Evolutionary conservation across 2,888 invertebrate genomes (phyloP).

Genomic region (Cryptocheilus praepositus): DNA sequence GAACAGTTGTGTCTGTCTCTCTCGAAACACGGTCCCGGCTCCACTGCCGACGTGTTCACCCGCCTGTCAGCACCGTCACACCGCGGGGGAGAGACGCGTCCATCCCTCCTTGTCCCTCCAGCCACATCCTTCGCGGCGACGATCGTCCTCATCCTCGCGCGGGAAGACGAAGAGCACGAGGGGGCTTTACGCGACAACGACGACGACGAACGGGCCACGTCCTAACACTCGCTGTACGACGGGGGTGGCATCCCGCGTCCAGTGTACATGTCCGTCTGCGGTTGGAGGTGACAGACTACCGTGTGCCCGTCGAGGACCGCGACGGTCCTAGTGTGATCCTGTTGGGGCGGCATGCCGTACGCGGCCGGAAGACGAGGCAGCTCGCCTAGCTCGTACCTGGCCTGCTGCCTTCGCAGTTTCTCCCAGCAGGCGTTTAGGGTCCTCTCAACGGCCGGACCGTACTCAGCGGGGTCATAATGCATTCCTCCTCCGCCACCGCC

Average conservation of each 20-base stretch:
- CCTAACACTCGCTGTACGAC: constrained; percentile 80
- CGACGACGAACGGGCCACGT: constrained; percentile 8
- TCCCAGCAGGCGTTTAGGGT: constrained; percentile 69
- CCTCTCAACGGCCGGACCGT: constrained; percentile 65
- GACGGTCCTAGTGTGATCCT: constrained; percentile 76
- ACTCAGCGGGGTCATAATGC: constrained; percentile 65
- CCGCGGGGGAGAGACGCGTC: neutral
- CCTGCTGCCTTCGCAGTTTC: constrained; percentile 67
- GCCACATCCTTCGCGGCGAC: neutral
- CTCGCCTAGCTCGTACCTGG: constrained; percentile 70
- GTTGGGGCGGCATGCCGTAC: constrained; percentile 64
- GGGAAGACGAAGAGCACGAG: constrained; percentile 33
- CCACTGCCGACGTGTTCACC: no score
- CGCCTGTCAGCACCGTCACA: no score
- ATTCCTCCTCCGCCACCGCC: constrained; percentile 21
- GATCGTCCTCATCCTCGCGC: constrained; percentile 30
- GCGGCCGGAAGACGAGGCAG: constrained; percentile 59
- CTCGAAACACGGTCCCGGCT: neutral
- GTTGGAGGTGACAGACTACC: constrained; percentile 90
- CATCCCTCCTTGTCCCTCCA: no score
- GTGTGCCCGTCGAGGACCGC: constrained; percentile 91
- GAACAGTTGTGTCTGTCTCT: neutral
- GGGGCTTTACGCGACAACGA: constrained; percentile 4
- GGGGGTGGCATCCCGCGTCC: constrained; percentile 78
- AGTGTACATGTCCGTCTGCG: constrained; percentile 78